Base-by-base conservation (phyloP, 2,888 invertebrate genomes). In the Penaeus monodon region DNA sequence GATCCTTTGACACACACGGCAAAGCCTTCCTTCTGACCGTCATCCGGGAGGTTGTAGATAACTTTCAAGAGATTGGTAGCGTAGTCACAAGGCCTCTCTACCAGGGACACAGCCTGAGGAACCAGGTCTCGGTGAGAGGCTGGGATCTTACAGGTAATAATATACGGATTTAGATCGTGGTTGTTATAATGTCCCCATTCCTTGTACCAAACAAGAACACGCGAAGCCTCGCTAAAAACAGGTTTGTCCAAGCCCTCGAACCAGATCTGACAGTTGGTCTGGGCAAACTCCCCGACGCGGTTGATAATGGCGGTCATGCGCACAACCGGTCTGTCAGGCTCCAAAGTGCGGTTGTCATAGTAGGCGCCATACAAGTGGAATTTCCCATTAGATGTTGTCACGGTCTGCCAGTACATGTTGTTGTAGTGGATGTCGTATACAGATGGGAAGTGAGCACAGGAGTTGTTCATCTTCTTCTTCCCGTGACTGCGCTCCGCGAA, bases 151-250 rank as follows among this genome's bases (percentile, higher is more conserved):
- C 97, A 98, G 38, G 97, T 97, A 90, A 97, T 95, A 91, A 98
- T 94, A 92, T 97, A 97, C 0, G 97, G 97, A 93, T 97, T 97
- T 92, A 97, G 93, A 17, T 57, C 57, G 57, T 57, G 2, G 17
- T 57, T 57, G 57, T 57, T 57, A 66, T 84, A 88, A 97, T 97
- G 97, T 97, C 98, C 92, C 97, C 97, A 91, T 95, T 95, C 92
- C 96, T 96, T 97, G 97, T 98, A 91, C 97, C 96, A 92, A 97
- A 97, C 92, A 97, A 97, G 93, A 97, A 97, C 92, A 97, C 97
- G 91, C 96, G 95, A 38, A 95, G 95, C 92, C 96, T 95, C 27
- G 91, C 90, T 57, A 87, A 91, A 94, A 57, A 95, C 95, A 0
- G 97, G 96, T 91, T 96, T 96, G 90, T 95, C 95, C 91, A 95